Conservation (phyloP, 2,113 vertebrate genomes). For the Empidonax traillii region DNA sequence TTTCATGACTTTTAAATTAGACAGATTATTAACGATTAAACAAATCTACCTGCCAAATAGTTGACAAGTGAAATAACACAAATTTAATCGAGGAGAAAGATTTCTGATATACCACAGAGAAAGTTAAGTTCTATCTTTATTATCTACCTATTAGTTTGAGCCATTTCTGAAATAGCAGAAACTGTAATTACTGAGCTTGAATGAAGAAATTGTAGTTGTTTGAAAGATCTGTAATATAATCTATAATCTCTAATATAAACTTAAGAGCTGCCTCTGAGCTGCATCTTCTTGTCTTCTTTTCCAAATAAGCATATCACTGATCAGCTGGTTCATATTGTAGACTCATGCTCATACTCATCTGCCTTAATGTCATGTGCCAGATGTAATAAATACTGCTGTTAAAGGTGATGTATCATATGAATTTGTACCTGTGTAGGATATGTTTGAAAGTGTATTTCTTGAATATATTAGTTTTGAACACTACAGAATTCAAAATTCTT, state of each 20-base stretch:
- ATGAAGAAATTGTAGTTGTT: not conserved
- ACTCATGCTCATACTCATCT: not conserved
- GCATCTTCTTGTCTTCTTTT: not conserved
- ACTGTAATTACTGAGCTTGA: not conserved
- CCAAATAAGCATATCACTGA: not conserved
- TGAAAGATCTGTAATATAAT: not conserved
- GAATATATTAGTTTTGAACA: not conserved
- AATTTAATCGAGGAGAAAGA: not conserved
- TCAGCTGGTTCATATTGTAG: not conserved
- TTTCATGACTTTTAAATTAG: not conserved
- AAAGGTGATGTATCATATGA: not conserved
- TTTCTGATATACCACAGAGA: not conserved
- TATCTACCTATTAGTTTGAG: not conserved
- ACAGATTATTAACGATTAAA: not conserved
- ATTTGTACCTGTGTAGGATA: not conserved
- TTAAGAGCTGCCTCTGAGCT: not conserved
- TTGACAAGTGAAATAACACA: not conserved
- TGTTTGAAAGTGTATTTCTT: not conserved
- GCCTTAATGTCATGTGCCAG: not conserved
- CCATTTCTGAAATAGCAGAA: not conserved
- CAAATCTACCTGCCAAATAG: not conserved
- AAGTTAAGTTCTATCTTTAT: not conserved
- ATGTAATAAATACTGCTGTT: not conserved
- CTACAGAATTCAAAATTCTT: not conserved
- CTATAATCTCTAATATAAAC: not conserved